A percentile compares a stretch with the other conserved stretches of the same genome.
Conservation (phyloP, 2,888 invertebrate genomes). For the Aphidoletes aphidimyza region DNA sequence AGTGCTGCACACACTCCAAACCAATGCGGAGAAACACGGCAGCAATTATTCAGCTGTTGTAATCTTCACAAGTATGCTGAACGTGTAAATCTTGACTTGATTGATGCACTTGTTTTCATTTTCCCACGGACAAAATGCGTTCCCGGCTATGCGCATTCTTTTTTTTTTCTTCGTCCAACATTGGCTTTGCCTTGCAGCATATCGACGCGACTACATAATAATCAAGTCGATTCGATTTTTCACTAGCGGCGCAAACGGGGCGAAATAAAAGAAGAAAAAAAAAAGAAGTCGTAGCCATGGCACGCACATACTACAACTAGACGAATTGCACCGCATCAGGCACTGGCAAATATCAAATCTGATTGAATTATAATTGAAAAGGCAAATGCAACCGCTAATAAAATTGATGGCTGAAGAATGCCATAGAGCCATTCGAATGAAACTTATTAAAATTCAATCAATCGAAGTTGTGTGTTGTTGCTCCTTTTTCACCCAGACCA, state of each 20-base stretch:
- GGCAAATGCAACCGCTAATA: conserved; percentile 25
- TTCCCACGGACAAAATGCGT: conserved; percentile 52
- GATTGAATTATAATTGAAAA: conserved; percentile 38
- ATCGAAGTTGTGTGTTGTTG: not conserved
- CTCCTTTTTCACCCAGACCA: not conserved
- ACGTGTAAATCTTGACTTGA: conserved; percentile 54
- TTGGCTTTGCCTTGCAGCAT: not conserved
- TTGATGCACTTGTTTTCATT: conserved; percentile 54
- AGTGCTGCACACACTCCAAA: too few species aligned
- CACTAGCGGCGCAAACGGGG: not conserved
- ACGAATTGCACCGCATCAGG: not conserved
- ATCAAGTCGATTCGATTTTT: conserved; percentile 2
- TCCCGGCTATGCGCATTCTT: not conserved
- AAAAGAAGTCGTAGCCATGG: too few species aligned
- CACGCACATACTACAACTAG: conserved; percentile 40
- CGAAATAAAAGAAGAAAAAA: too few species aligned
- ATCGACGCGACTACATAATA: conserved; percentile 47
- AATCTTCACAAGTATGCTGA: conserved; percentile 48
- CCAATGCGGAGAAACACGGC: too few species aligned
- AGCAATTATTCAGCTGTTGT: conserved; percentile 53
- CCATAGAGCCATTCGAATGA: not conserved
- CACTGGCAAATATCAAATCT: not conserved
- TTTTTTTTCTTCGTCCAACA: not conserved
- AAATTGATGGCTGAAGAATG: not conserved
- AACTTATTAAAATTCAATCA: conserved; percentile 50